Evolutionary conservation across 37 sponge, comb jelly and placozoan species (phyloP).

Genomic region (Cliona cf. orientalis): DNA sequence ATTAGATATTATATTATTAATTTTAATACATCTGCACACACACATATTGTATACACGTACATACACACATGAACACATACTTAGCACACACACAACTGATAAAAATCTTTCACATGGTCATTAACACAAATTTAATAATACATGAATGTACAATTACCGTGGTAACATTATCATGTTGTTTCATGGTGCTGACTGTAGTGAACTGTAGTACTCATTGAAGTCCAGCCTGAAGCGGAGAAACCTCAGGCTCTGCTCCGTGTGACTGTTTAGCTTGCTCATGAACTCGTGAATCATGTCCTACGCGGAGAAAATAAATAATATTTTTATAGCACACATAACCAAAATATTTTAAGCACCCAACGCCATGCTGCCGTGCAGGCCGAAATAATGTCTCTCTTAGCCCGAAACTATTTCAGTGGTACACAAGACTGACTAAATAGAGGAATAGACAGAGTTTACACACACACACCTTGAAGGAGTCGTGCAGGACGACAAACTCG

Average conservation of each 20-base stretch:
- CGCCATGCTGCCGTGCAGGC: too few relatives aligned
- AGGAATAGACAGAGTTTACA: too few relatives aligned
- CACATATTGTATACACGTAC: not conserved
- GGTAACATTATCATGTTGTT: not conserved
- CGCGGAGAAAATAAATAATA: too few relatives aligned
- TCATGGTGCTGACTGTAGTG: not conserved
- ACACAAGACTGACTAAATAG: too few relatives aligned
- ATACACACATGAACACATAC: not conserved
- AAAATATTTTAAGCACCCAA: too few relatives aligned
- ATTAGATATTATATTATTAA: not conserved
- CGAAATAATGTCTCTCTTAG: too few relatives aligned
- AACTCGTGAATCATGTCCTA: conserved; percentile 74
- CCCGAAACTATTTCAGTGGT: too few relatives aligned
- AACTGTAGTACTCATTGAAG: conserved; percentile 89
- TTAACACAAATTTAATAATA: not conserved
- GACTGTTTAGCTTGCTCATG: conserved; percentile 45
- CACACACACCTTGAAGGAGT: conserved; percentile 59
- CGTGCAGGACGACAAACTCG: conserved; percentile 50
- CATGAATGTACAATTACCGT: not conserved
- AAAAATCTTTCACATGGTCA: not conserved
- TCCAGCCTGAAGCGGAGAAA: conserved; percentile 88
- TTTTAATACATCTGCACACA: not conserved
- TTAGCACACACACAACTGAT: not conserved
- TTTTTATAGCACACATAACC: too few relatives aligned
- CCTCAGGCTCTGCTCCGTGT: conserved; percentile 79